Base-by-base conservation (phyloP, 2,797 vertebrate species). In the Anniella stebbinsi region DNA sequence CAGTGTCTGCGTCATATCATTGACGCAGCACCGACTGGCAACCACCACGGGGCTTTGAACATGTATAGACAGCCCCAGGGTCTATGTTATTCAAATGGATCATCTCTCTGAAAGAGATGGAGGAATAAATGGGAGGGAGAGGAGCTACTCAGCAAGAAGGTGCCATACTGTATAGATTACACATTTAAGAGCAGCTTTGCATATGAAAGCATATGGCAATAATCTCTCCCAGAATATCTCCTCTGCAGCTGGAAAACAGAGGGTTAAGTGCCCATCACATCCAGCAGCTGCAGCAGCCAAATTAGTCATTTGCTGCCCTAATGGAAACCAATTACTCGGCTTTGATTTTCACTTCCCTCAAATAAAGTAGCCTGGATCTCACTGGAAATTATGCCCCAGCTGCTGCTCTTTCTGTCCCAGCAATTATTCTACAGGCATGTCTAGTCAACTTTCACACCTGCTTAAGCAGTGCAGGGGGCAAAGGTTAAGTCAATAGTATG, bases 291-390 rank as follows among this genome's bases (percentile, higher is more conserved):
- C 92, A 90, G 92, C 90, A 1, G 75, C 93, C 85, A 80, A 93
- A 96, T 93, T 48, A 94, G 94, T 92, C 93, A 93, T 95, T 91
- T 90, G 93, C 93, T 94, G 91, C 88, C 88, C 86, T 95, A 93
- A 95, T 93, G 95, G 95, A 95, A 95, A 94, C 76, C 93, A 89
- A 93, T 93, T 95, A 93, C 90, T 90, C 88, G 90, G 90, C 88
- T 41, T 2, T 0, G 86, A 84, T 88, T 92, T 90, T 89, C 0
- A 13, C 84, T 88, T 89, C 88, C 89, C 88, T 89, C 54, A 83
- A 75, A 91, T 23, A 82, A 81, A 90, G 38, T 0, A 2, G 1
- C 76, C 78, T 63, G 1, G 11, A 41, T 89, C 87, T 33, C 73
- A 86, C 10, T 80, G 91, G 80, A 84, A 91, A 95, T 89, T 89